These are phyloP conservation scores for Pandemis heparana DNA, from an alignment of 2,888 invertebrate genomes.

Conservation along the genomic window DNA sequence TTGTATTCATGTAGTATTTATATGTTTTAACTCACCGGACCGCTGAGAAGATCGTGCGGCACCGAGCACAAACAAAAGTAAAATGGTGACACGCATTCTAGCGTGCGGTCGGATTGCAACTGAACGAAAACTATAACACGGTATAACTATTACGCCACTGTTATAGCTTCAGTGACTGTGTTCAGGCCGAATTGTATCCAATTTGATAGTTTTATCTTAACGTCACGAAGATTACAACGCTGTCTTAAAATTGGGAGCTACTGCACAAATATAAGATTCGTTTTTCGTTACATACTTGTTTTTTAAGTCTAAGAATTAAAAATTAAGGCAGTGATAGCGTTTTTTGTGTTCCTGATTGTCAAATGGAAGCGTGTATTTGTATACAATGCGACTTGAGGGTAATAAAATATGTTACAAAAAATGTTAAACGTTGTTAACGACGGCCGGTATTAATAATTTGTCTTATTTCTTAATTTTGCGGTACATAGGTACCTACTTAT, in stretches of 20 bases:
- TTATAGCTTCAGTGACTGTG: not conserved
- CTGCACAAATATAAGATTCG: not conserved
- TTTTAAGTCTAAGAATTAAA: not conserved
- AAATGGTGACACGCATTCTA: constrained; percentile 32
- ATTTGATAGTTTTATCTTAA: constrained; percentile 6
- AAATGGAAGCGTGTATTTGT: too few relatives aligned
- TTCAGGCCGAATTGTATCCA: not conserved
- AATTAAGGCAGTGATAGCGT: too few relatives aligned
- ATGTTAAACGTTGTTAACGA: too few relatives aligned
- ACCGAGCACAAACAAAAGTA: constrained; percentile 24
- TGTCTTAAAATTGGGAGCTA: not conserved
- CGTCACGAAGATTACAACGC: not conserved
- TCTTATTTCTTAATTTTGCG: too few relatives aligned
- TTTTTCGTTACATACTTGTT: not conserved
- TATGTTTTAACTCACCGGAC: constrained; percentile 49
- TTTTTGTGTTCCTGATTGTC: too few relatives aligned
- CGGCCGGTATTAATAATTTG: too few relatives aligned
- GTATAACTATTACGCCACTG: too few relatives aligned
- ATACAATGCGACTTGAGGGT: too few relatives aligned
- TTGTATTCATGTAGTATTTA: not conserved
- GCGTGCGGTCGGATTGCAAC: constrained; percentile 1
- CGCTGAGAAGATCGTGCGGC: constrained; percentile 48
- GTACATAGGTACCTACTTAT: too few relatives aligned
- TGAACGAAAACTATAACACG: constrained; percentile 7
- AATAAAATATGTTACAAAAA: too few relatives aligned